These are phyloP conservation scores for Eurystomus glaucurus DNA, from an alignment of 2,797 vertebrate species.

Conservation along the genomic window DNA sequence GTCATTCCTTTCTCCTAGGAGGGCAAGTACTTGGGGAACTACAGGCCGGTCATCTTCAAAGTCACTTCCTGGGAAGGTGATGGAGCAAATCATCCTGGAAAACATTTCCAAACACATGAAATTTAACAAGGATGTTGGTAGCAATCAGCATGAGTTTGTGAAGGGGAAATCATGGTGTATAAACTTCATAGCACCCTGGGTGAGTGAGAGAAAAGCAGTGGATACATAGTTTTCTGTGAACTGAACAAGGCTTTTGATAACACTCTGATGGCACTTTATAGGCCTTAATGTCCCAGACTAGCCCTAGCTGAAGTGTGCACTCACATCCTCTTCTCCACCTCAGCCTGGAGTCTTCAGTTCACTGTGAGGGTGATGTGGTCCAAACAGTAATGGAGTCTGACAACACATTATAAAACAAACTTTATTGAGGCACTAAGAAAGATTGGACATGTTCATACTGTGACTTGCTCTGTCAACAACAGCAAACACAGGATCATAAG, in stretches of 20 bases:
- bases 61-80: background rate
- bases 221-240: background rate
- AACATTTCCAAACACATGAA: background rate
- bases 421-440: background rate
- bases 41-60: background rate
- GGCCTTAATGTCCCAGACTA: background rate
- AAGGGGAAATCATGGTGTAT: background rate
- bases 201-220: background rate
- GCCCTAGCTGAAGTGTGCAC: background rate
- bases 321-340: background rate
- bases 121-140: background rate
- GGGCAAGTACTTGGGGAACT: background rate
- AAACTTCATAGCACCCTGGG: background rate
- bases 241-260: background rate
- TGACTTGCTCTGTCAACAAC: background rate
- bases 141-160: background rate
- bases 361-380: accelerated
- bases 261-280: background rate
- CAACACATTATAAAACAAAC: accelerated
- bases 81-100: background rate
- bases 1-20: background rate
- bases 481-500: background rate
- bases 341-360: background rate
- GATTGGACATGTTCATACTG: accelerated
- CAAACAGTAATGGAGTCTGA: background rate